Conservation (phyloP, 2,113 vertebrate genomes). For the Heptranchias perlo region DNA sequence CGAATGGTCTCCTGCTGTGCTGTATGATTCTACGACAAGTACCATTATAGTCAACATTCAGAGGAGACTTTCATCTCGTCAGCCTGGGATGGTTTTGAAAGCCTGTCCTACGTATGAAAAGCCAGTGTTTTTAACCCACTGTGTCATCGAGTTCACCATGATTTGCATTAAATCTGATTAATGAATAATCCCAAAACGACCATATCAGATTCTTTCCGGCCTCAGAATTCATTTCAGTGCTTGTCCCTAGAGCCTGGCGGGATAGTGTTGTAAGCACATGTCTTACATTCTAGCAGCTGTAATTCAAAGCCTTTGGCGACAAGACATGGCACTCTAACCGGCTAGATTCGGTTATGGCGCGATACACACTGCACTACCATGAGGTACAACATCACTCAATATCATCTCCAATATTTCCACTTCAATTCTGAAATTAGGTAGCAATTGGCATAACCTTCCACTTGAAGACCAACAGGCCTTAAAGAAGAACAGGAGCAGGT, state of each 20-base stretch:
- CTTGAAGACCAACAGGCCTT: not conserved
- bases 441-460: not conserved
- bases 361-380: not conserved
- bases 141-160: not conserved
- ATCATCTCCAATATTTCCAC: not conserved
- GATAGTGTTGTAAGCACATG: not conserved
- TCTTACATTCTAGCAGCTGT: no score
- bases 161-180: not conserved
- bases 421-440: not conserved
- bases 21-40: not conserved
- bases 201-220: not conserved
- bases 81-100: not conserved
- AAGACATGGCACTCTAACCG: not conserved
- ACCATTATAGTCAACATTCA: not conserved
- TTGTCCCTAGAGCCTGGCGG: not conserved
- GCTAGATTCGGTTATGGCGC: not conserved
- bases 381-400: not conserved
- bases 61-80: not conserved
- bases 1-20: not conserved
- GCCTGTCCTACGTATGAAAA: not conserved
- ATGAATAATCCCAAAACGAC: not conserved
- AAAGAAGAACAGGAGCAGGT: not conserved
- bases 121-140: no score
- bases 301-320: not conserved
- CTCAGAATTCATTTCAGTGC: not conserved